phyloP scores from a whole-genome alignment of 2,888 invertebrate species.

The Acleris holmiana region DNA sequence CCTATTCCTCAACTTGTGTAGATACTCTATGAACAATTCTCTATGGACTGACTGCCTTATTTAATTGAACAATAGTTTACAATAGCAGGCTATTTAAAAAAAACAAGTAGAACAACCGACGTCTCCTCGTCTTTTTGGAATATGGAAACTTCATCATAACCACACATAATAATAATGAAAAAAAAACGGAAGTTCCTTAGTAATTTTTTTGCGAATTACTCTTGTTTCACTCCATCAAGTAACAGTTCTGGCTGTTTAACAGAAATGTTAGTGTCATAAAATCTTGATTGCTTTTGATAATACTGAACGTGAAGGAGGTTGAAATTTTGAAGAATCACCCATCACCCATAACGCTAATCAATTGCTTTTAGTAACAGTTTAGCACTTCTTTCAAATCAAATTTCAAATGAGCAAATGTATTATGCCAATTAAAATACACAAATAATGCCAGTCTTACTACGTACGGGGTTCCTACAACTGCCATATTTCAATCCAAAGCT shows the following conservation, averaged over 20 bases:
- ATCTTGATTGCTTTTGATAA: background rate
- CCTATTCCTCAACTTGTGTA: background rate
- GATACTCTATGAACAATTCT: background rate
- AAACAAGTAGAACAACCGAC: background rate
- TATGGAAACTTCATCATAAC: background rate
- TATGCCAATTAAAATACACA: constrained; percentile 37
- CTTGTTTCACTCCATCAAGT: no score
- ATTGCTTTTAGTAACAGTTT: constrained; percentile 62
- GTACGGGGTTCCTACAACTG: constrained; percentile 21
- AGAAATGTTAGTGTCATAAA: no score
- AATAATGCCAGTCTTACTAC: constrained; percentile 38
- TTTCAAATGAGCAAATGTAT: constrained; percentile 40
- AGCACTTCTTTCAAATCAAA: constrained; percentile 51
- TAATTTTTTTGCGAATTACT: no score
- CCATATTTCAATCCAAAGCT: no score
- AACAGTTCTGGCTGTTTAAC: no score
- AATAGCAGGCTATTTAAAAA: background rate
- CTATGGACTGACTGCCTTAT: background rate
- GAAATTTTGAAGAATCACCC: constrained; percentile 5
- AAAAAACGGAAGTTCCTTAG: no score
- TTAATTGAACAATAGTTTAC: background rate
- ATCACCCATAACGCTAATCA: constrained; percentile 51
- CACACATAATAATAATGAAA: no score
- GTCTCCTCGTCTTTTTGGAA: background rate
- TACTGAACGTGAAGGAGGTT: background rate